Conservation (phyloP, 2,888 invertebrate genomes). For the Drosophila helvetica region DNA sequence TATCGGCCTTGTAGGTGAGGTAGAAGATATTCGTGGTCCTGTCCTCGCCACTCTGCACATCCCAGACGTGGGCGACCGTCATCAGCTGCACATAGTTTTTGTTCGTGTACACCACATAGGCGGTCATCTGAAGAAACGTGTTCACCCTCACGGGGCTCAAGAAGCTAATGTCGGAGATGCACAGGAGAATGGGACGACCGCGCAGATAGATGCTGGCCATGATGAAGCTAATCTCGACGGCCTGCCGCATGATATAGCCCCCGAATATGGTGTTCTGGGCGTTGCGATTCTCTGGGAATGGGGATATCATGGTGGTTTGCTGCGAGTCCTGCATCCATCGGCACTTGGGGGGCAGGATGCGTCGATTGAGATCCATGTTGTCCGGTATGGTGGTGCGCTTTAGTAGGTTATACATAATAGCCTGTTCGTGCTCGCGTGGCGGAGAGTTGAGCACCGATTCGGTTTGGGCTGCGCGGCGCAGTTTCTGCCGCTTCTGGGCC, state of each 20-base stretch:
- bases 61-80: constrained; percentile 87
- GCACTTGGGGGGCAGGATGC: constrained; percentile 85
- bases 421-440: constrained; percentile 88
- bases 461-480: constrained; percentile 84
- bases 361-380: constrained; percentile 84
- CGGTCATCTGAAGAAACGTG: constrained; percentile 88
- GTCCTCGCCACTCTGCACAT: constrained; percentile 68
- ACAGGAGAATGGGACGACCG: constrained; percentile 85
- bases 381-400: constrained; percentile 86
- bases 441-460: constrained; percentile 86
- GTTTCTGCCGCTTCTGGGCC: constrained; percentile 85
- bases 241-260: constrained; percentile 91
- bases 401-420: constrained; percentile 88
- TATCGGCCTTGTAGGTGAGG: constrained; percentile 86
- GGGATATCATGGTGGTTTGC: constrained; percentile 86
- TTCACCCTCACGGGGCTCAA: constrained; percentile 89
- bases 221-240: constrained; percentile 89
- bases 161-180: constrained; percentile 90
- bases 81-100: constrained; percentile 86
- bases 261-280: constrained; percentile 91
- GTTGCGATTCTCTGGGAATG: constrained; percentile 89
- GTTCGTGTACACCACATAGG: constrained; percentile 86
- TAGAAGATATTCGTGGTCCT: constrained; percentile 89
- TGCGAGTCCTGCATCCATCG: constrained; percentile 87
- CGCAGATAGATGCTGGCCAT: constrained; percentile 86